These are phyloP conservation scores for Ceyx melanurus DNA, from an alignment of 2,113 vertebrate species.

Conservation along the genomic window DNA sequence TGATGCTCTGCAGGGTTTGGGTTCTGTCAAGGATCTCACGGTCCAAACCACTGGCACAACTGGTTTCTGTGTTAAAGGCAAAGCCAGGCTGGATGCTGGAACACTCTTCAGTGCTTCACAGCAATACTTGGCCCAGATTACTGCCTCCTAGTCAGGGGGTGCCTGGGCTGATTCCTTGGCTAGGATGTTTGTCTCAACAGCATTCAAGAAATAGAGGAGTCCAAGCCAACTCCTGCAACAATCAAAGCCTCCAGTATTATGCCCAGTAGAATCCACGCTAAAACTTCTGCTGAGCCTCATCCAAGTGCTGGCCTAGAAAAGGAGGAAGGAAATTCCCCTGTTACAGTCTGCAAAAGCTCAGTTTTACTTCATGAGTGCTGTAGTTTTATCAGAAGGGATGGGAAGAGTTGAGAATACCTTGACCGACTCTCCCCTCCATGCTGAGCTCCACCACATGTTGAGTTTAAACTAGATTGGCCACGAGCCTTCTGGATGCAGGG, in stretches of 20 bases:
- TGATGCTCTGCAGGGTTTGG: rapidly evolving
- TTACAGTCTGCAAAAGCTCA: neutral
- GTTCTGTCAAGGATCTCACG: rapidly evolving
- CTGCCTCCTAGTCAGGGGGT: neutral
- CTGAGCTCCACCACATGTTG: neutral
- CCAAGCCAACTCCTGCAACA: neutral
- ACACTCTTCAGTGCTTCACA: neutral
- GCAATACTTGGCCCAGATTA: neutral
- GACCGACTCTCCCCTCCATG: neutral
- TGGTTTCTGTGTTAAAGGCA: neutral
- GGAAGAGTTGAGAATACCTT: neutral
- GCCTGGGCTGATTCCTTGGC: neutral
- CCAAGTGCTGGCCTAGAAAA: neutral
- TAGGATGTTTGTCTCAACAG: neutral
- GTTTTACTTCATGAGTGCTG: neutral
- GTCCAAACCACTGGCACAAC: neutral
- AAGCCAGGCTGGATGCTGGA: neutral
- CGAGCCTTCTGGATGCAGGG: neutral
- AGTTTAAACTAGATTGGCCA: neutral
- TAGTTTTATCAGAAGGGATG: neutral
- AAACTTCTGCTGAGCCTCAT: neutral
- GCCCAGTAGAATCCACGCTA: neutral
- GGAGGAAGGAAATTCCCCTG: neutral
- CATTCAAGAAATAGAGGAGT: neutral
- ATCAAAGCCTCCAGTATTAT: neutral